A percentile compares a stretch with the other conserved stretches of the same genome.
These are phyloP conservation scores for Limnodromus scolopaceus DNA, from an alignment of 2,797 vertebrate genomes.

Conservation along the genomic window DNA sequence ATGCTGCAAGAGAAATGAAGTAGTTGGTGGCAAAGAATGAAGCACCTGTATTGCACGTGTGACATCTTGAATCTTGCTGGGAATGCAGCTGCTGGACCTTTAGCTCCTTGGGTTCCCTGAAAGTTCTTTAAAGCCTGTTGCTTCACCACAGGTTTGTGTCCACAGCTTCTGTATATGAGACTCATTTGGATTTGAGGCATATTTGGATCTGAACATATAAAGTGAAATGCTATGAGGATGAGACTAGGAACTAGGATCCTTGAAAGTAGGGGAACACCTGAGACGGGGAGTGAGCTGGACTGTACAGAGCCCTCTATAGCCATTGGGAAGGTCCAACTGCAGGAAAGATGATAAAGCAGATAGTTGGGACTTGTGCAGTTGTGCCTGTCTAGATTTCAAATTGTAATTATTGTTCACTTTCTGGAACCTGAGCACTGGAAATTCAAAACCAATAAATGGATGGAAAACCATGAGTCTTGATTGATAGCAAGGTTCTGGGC, in stretches of 20 bases:
- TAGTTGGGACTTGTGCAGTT: background rate
- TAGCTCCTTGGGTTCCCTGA: background rate
- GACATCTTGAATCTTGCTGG: background rate
- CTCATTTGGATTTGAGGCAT: background rate
- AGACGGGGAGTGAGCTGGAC: background rate
- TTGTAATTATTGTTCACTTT: background rate
- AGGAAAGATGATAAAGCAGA: fast-evolving
- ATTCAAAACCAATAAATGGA: background rate
- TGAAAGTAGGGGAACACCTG: background rate
- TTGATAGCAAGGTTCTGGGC: background rate
- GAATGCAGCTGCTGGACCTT: background rate
- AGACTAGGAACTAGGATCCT: background rate
- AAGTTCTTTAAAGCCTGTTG: background rate
- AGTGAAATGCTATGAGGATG: background rate
- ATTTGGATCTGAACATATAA: background rate
- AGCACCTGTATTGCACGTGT: background rate
- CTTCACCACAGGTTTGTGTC: background rate
- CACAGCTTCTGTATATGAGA: background rate
- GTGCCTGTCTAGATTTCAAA: background rate
- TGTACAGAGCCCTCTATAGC: background rate
- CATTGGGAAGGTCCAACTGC: fast-evolving
- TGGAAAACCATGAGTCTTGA: background rate
- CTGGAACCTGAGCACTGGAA: background rate
- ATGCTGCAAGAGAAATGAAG: background rate
- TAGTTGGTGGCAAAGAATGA: background rate